Base-by-base conservation (phyloP, 2,113 vertebrate species). In the Bostrychus sinensis region DNA sequence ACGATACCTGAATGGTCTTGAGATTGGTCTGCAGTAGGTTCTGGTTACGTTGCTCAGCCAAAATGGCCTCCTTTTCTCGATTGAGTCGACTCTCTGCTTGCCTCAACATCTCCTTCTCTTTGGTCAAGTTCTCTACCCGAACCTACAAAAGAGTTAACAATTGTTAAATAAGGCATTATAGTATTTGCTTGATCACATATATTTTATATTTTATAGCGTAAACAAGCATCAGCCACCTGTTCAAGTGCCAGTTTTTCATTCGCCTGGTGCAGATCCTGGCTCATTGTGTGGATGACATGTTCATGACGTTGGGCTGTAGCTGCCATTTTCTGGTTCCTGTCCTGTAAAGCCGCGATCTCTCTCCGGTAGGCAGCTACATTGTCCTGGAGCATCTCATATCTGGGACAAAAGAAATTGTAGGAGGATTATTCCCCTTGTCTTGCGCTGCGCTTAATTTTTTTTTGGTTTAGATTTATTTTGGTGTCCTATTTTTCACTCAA, bases 371-470 rank as follows among this genome's bases (percentile, higher is more conserved):
- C 91, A 28, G 94, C 93, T 9, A 96, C 93, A 0, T 93, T 98
- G 61, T 97, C 95, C 86, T 99, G 97, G 25, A 98, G 90, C 93
- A 99, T 99, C 77, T 96, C 95, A 0, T 98, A 97, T 39, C 97
- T 99, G 45, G n/a, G 12, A 14, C 5, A 16, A 48, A 12, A 12
- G 5, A 48, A 48, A 23, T n/a, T 5, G 38, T 22, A 4, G n/a
- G n/a, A n/a, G n/a, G n/a, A n/a, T n/a, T n/a, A n/a, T n/a, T n/a
- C n/a, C n/a, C n/a, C n/a, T n/a, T n/a, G n/a, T n/a, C n/a, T n/a
- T n/a, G n/a, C n/a, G n/a, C n/a, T n/a, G n/a, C n/a, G n/a, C n/a
- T n/a, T n/a, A n/a, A n/a, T n/a, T n/a, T n/a, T n/a, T n/a, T n/a
- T n/a, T n/a, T n/a, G n/a, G n/a, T n/a, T n/a, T n/a, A n/a, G n/a